These are phyloP conservation scores for Heliconius hewitsoni DNA, from an alignment of 1,140 invertebrate genomes.

Conservation along the genomic window DNA sequence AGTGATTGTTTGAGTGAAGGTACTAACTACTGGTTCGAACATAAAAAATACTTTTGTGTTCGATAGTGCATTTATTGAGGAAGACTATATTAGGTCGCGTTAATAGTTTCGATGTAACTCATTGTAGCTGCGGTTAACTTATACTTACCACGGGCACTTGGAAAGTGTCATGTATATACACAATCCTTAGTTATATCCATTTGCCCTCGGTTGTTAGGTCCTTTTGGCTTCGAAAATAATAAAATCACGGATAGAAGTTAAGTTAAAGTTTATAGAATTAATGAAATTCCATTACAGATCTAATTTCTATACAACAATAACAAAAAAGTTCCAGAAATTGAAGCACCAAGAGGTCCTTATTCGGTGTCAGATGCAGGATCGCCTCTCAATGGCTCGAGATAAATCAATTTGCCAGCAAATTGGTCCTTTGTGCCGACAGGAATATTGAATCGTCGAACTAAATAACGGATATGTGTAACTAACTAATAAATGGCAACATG, in stretches of 20 bases:
- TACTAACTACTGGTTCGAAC: too few species aligned
- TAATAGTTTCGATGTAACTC: too few species aligned
- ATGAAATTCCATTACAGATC: neutral
- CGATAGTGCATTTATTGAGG: too few species aligned
- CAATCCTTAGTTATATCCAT: too few species aligned
- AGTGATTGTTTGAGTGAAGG: too few species aligned
- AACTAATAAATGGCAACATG: neutral
- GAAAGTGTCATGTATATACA: too few species aligned
- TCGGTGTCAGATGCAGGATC: constrained; percentile 1
- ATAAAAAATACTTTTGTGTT: too few species aligned
- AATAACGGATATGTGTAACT: constrained; percentile 14
- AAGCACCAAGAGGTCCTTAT: neutral
- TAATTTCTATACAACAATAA: neutral
- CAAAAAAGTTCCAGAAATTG: neutral
- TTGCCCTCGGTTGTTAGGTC: too few species aligned
- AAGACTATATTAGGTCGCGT: too few species aligned
- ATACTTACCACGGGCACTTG: too few species aligned
- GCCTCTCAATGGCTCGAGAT: constrained; percentile 37
- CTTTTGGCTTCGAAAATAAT: too few species aligned
- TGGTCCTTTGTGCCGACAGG: constrained; percentile 35
- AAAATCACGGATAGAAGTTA: too few species aligned
- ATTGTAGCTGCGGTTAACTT: neutral
- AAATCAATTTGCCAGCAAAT: constrained; percentile 41
- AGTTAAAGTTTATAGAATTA: neutral
- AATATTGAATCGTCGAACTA: constrained; percentile 23